phyloP scores from a whole-genome alignment of 2,113 vertebrate species.

The Oncorhynchus kisutch region DNA sequence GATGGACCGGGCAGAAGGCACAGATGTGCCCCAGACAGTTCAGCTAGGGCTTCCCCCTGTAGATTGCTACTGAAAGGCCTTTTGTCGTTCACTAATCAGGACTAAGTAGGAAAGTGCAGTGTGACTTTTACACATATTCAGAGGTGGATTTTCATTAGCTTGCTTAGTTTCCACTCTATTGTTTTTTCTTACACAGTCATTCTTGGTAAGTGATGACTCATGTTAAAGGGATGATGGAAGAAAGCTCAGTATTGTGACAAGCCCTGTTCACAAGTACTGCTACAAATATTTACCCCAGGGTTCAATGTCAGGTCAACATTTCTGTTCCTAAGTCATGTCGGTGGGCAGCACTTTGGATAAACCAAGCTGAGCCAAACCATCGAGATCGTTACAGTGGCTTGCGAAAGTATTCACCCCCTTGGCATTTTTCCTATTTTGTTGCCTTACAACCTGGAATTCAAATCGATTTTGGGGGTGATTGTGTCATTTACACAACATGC shows the following conservation, averaged over 20 bases:
- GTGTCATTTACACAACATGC: too few species aligned
- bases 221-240: neutral
- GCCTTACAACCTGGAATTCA: too few species aligned
- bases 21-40: conserved; percentile 23
- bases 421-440: too few species aligned
- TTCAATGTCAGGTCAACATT: neutral
- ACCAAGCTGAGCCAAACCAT: too few species aligned
- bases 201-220: neutral
- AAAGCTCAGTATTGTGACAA: neutral
- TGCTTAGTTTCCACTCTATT: neutral
- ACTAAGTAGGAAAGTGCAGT: too few species aligned
- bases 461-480: too few species aligned
- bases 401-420: too few species aligned
- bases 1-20: conserved; percentile 30
- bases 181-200: neutral
- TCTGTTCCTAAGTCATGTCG: neutral
- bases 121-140: neutral
- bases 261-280: neutral
- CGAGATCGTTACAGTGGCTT: too few species aligned
- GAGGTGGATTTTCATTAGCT: neutral
- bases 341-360: neutral
- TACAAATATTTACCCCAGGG: too few species aligned
- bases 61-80: neutral
- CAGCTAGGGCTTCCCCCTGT: neutral
- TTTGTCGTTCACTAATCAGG: neutral